Base-by-base conservation (phyloP, 2,888 invertebrate genomes). In the Stratiomys singularior region DNA sequence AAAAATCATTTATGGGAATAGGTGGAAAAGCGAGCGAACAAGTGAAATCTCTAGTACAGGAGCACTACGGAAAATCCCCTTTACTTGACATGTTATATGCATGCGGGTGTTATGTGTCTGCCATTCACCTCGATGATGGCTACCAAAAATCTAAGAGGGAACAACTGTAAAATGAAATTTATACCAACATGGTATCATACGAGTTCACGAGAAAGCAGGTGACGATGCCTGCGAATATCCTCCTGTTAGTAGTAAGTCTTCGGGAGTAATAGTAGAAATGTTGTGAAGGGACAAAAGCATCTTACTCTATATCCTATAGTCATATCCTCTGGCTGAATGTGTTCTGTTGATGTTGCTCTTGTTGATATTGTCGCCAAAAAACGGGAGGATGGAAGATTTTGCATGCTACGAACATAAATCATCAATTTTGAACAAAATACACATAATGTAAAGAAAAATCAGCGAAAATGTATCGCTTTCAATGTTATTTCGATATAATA, bases 331-430 rank as follows among this genome's bases (percentile, higher is more conserved):
- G 30, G 15, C 18, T n/a, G 30, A 2, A 30, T 30, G n/a, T 64
- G 18, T 21, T 30, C 13, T 11, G 18, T 23, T 64, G 9, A 15
- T 28, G 28, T 11, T 28, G 28, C 30, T 15, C 3, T 64, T n/a
- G 64, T 3, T 64, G 15, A 11, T 25, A 25, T 28, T 30, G 30
- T 64, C 3, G 15, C n/a, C n/a, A 23, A 11, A 18, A 4, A 18
- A 5, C 4, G 15, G 4, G 52, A 52, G 7, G 52, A 15, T 5
- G n/a, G 15, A 4, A 5, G 52, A 15, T 5, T 11, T 7, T 18
- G 25, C 23, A 23, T 60, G 64, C 7, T n/a, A 64, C 27, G 28
- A 30, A 76, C 64, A 76, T 76, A 76, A 76, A 76, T 76, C 76
- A 76, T 76, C 76, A 63, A 63, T 63, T 64, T 76, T 30, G 52